phyloP scores from a whole-genome alignment of 2,113 vertebrate species.

The Lagenorhynchus albirostris region DNA sequence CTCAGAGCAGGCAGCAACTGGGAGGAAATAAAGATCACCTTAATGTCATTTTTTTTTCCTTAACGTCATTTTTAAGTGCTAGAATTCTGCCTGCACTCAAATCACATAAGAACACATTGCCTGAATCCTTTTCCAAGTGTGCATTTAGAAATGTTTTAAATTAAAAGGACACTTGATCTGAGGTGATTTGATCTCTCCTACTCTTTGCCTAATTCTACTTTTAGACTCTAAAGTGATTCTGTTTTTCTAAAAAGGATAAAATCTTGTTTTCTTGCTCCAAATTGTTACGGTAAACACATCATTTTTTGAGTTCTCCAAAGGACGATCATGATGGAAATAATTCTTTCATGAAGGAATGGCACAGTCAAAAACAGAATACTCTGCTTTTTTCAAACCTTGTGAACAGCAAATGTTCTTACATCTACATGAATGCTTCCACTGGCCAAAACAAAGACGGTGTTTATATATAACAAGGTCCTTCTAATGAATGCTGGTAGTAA shows the following conservation, averaged over 20 bases:
- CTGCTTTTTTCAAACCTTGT: neutral
- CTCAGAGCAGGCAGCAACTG: neutral
- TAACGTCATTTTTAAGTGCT: neutral
- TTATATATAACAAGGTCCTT: neutral
- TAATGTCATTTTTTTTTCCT: neutral
- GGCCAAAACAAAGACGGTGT: neutral
- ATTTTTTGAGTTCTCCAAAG: neutral
- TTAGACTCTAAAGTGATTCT: constrained; percentile 41
- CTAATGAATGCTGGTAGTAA: constrained; percentile 3
- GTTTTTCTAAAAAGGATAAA: constrained; percentile 34
- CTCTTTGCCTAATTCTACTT: constrained; percentile 15
- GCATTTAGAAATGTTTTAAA: constrained; percentile 24
- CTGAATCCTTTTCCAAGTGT: constrained; percentile 20
- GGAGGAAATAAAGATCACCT: neutral
- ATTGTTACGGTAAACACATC: neutral
- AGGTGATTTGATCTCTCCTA: constrained; percentile 35
- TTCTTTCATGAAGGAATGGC: neutral
- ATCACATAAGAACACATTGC: neutral
- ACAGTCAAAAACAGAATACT: neutral
- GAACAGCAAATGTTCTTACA: constrained; percentile 23
- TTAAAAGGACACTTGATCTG: constrained; percentile 36
- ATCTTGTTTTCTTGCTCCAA: neutral
- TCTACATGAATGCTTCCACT: neutral
- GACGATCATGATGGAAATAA: neutral
- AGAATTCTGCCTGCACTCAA: neutral